Evolutionary conservation across 2,797 vertebrate species (phyloP).

Genomic region (Carapus acus): DNA sequence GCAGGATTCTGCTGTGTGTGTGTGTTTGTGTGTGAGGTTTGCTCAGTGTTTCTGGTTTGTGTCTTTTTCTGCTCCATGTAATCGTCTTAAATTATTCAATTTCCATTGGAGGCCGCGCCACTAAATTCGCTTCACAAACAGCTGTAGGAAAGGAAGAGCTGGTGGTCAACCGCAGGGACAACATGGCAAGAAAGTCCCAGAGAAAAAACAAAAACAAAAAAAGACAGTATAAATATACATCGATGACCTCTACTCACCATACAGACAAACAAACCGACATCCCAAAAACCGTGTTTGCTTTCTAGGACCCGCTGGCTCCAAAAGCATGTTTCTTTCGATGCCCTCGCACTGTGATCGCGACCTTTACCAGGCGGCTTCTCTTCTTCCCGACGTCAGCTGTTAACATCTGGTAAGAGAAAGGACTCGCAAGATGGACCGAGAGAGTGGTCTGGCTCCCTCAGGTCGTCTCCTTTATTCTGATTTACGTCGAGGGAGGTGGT

Average conservation of each 20-base stretch:
- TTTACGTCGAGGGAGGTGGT: conserved; percentile 23
- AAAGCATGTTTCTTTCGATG: conserved; percentile 17
- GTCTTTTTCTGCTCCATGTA: not conserved
- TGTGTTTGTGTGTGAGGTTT: no score
- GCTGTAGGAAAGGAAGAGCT: not conserved
- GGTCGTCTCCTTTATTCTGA: conserved; percentile 20
- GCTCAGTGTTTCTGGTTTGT: not conserved
- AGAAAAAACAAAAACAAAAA: no score
- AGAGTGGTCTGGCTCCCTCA: conserved; percentile 5
- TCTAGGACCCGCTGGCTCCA: conserved; percentile 9
- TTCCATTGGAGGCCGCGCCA: not conserved
- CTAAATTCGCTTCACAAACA: conserved; percentile 11
- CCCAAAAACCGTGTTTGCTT: conserved; percentile 19
- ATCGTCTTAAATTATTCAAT: conserved; percentile 4
- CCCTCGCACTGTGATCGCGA: conserved; percentile 11
- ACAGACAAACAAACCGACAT: not conserved
- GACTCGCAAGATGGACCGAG: conserved; percentile 21
- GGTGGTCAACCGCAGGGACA: not conserved
- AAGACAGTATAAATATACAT: no score
- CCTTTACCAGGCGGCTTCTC: conserved; percentile 9
- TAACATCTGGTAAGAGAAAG: conserved; percentile 23
- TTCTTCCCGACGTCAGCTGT: conserved; percentile 21
- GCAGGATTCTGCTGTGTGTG: no score
- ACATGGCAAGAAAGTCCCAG: not conserved
- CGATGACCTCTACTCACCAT: conserved; percentile 1